Conservation (phyloP, 2,888 invertebrate genomes). For the Deilephila elpenor region DNA sequence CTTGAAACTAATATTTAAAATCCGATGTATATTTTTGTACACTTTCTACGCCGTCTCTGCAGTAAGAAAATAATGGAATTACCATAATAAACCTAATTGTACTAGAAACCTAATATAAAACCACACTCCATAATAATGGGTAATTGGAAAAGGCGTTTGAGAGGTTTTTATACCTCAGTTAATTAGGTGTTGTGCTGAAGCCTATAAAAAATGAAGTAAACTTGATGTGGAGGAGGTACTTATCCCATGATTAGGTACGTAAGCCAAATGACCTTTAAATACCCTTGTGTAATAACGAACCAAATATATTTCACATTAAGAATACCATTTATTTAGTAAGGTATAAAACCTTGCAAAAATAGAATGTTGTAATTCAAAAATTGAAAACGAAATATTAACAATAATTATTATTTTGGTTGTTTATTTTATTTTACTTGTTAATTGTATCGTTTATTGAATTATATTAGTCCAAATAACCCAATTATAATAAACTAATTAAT, state of each 20-base stretch:
- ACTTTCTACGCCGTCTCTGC: too few species aligned
- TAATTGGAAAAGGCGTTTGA: slow-evolving; percentile 18
- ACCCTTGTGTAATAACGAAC: background rate
- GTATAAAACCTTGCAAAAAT: too few species aligned
- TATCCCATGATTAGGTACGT: slow-evolving; percentile 1
- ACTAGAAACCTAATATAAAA: background rate
- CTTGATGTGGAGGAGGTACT: background rate
- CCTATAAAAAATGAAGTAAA: background rate
- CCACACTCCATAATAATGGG: background rate
- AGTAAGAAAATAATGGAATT: background rate
- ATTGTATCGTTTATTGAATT: background rate
- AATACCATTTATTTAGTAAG: background rate
- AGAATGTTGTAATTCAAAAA: too few species aligned
- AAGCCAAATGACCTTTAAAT: background rate
- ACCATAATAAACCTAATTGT: slow-evolving; percentile 2
- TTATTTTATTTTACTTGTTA: background rate
- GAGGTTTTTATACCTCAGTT: background rate
- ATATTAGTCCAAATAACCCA: background rate
- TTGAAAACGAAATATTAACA: background rate
- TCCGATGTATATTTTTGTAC: too few species aligned
- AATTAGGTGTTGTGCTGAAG: slow-evolving; percentile 4
- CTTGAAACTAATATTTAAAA: too few species aligned
- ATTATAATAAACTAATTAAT: too few species aligned
- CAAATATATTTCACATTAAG: background rate
- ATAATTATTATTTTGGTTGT: background rate